Percentiles rank a stretch among this genome's conserved stretches.
Evolutionary conservation across 1,140 invertebrate species (phyloP).

Genomic region (Ips typographus): DNA sequence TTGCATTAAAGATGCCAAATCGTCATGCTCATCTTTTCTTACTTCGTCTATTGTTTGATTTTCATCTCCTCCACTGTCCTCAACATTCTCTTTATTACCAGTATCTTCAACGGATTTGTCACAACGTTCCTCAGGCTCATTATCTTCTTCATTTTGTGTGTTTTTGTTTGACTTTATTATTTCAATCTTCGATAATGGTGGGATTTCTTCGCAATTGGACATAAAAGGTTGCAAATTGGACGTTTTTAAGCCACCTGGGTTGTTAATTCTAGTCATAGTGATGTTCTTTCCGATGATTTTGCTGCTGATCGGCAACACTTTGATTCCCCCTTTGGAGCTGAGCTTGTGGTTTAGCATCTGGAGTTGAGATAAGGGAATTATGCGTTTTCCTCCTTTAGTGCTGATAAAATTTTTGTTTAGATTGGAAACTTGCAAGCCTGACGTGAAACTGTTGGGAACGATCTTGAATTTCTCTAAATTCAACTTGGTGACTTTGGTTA

Average conservation of each 20-base stretch:
- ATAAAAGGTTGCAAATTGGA: slow-evolving; percentile 7
- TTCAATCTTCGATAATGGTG: slow-evolving; percentile 8
- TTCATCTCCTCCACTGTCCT: not conserved
- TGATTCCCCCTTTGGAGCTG: slow-evolving; percentile 45
- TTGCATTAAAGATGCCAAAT: slow-evolving; percentile 16
- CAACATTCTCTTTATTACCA: not conserved
- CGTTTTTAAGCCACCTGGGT: slow-evolving; percentile 1
- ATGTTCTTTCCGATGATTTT: slow-evolving; percentile 45
- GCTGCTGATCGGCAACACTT: slow-evolving; percentile 46
- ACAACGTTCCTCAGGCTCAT: not conserved
- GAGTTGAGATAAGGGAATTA: slow-evolving; percentile 47
- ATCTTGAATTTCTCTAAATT: slow-evolving; percentile 51
- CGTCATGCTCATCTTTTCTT: not conserved
- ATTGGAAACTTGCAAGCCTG: slow-evolving; percentile 36
- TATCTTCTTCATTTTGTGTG: slow-evolving; percentile 4
- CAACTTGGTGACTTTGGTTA: slow-evolving; percentile 48
- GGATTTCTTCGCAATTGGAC: not conserved
- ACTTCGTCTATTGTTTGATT: slow-evolving; percentile 4
- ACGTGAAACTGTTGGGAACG: slow-evolving; percentile 36
- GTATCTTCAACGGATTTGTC: not conserved
- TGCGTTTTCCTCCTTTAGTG: slow-evolving; percentile 44
- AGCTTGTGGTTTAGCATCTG: slow-evolving; percentile 43
- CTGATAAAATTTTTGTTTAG: slow-evolving; percentile 46
- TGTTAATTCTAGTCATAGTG: slow-evolving; percentile 21
- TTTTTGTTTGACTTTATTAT: not conserved